These are phyloP conservation scores for Sardinella longiceps DNA, from an alignment of 2,797 vertebrate genomes.

Conservation along the genomic window DNA sequence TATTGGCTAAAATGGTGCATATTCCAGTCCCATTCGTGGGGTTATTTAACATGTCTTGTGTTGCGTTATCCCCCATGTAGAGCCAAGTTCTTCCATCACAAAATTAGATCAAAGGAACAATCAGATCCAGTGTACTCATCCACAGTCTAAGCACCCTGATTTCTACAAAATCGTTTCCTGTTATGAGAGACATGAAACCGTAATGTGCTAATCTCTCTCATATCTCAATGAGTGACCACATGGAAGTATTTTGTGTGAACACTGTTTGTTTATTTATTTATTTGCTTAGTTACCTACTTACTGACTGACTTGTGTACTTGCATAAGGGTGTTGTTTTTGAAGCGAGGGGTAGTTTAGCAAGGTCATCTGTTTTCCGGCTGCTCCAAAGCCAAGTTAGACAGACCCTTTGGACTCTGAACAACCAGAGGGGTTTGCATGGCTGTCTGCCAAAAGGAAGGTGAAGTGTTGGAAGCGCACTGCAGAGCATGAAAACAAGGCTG, in stretches of 20 bases:
- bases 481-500: constrained; percentile 60
- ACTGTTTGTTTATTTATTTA: neutral
- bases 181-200: constrained; percentile 25
- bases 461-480: constrained; percentile 60
- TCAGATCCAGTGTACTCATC: neutral
- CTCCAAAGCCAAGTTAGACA: constrained; percentile 57
- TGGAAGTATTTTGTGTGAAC: constrained; percentile 50
- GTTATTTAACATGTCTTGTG: too few relatives aligned
- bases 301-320: constrained; percentile 37
- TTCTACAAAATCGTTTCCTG: neutral
- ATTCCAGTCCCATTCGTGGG: too few relatives aligned
- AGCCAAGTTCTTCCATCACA: neutral
- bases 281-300: constrained; percentile 31
- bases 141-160: neutral
- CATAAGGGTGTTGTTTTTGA: neutral
- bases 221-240: constrained; percentile 49
- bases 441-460: constrained; percentile 69
- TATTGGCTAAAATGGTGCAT: too few relatives aligned
- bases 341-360: constrained; percentile 49
- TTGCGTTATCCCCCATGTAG: neutral
- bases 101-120: neutral
- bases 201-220: constrained; percentile 49
- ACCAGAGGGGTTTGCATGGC: constrained; percentile 63
- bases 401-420: constrained; percentile 67
- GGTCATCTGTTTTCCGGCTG: constrained; percentile 37